Conservation (phyloP, 2,113 vertebrate species). For the Prinia subflava region DNA sequence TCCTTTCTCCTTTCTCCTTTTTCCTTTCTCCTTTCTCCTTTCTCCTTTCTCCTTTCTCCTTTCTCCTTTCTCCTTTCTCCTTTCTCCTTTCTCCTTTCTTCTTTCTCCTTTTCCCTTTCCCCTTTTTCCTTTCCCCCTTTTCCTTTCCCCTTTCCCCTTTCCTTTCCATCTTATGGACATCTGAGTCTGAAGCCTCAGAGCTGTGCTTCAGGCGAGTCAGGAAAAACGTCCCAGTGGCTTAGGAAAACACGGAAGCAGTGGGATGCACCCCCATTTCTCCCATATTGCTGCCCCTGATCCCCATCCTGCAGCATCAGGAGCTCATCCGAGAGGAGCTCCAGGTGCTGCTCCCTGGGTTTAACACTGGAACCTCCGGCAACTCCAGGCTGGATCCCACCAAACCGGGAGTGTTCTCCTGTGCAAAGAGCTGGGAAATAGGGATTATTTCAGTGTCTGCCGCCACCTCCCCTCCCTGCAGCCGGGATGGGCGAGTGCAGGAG, state of each 20-base stretch:
- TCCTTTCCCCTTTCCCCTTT: no score
- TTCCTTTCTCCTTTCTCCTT: no score
- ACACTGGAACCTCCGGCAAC: accelerated
- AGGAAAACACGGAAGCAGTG: background rate
- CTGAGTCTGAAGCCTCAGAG: background rate
- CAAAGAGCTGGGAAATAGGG: accelerated
- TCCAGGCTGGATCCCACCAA: background rate
- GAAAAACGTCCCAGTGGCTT: background rate
- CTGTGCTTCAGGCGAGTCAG: background rate
- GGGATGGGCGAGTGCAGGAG: background rate
- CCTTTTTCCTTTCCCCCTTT: no score
- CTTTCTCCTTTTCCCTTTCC: background rate
- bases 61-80: no score
- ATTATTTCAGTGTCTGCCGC: background rate
- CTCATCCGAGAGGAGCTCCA: background rate
- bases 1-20: no score
- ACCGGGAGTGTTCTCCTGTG: accelerated
- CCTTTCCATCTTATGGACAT: accelerated
- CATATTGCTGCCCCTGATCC: accelerated
- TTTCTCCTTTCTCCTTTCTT: background rate
- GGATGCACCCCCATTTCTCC: no score
- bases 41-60: no score
- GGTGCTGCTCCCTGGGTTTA: accelerated
- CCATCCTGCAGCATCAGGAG: background rate
- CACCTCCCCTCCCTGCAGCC: accelerated